These are phyloP conservation scores for Pseudococcus longispinus DNA, from an alignment of 2,888 invertebrate genomes.

Conservation along the genomic window DNA sequence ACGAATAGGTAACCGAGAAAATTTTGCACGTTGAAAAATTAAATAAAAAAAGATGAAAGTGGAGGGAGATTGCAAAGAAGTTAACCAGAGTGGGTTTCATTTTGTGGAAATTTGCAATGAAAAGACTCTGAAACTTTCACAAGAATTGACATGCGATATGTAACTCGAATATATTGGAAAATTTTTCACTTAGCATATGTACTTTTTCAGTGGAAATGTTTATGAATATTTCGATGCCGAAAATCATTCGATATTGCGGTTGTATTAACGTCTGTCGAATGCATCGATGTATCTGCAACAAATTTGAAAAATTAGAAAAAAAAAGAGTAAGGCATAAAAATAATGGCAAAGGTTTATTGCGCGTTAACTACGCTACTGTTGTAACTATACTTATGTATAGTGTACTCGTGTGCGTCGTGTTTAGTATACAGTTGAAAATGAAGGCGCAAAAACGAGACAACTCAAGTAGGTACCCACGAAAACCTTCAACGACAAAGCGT, in stretches of 20 bases:
- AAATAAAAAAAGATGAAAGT: too few relatives aligned
- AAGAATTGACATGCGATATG: neutral
- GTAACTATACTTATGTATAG: neutral
- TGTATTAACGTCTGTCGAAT: neutral
- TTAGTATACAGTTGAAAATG: neutral
- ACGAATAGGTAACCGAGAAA: neutral
- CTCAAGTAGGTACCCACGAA: neutral
- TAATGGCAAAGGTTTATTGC: neutral
- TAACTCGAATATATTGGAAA: neutral
- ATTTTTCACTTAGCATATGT: neutral
- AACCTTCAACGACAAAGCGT: neutral
- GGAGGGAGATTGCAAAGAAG: too few relatives aligned
- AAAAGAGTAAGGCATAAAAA: neutral
- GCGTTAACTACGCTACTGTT: neutral
- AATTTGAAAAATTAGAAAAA: neutral
- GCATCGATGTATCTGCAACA: slow-evolving; percentile 11
- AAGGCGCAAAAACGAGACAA: neutral
- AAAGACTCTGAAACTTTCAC: too few relatives aligned
- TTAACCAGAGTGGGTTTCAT: too few relatives aligned
- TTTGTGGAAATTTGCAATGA: too few relatives aligned
- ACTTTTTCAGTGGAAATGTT: slow-evolving; percentile 17
- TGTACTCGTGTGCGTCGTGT: neutral
- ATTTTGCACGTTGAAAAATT: neutral
- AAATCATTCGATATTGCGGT: slow-evolving; percentile 24
- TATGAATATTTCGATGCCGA: neutral